These are phyloP conservation scores for Campodea augens DNA, from an alignment of 1,140 invertebrate genomes.

Conservation along the genomic window DNA sequence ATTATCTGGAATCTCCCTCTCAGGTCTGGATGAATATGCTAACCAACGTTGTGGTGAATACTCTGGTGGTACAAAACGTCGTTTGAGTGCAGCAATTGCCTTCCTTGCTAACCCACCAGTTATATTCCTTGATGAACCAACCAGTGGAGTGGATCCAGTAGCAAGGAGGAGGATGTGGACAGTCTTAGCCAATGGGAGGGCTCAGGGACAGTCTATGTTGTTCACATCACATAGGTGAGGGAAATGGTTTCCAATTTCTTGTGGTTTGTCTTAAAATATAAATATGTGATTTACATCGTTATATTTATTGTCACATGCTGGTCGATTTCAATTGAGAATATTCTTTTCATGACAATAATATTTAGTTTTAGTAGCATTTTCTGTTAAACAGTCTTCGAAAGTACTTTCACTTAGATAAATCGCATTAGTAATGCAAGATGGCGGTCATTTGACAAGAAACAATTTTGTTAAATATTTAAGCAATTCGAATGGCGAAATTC, in stretches of 20 bases:
- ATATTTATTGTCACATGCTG: not conserved
- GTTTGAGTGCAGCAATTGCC: slow-evolving; percentile 38
- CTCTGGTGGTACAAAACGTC: slow-evolving; percentile 39
- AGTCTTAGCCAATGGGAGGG: slow-evolving; percentile 16
- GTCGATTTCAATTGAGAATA: too few relatives aligned
- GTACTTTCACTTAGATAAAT: not conserved
- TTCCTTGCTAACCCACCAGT: slow-evolving; percentile 40
- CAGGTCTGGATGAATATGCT: slow-evolving; percentile 8
- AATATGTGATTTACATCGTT: not conserved
- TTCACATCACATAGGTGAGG: slow-evolving; percentile 16
- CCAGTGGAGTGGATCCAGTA: slow-evolving; percentile 25
- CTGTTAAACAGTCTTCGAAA: too few relatives aligned
- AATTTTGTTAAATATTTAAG: not conserved
- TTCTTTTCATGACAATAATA: too few relatives aligned
- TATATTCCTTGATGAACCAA: slow-evolving; percentile 33
- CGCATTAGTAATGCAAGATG: not conserved
- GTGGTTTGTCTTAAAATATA: not conserved
- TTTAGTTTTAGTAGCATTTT: too few relatives aligned
- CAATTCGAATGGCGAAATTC: not conserved
- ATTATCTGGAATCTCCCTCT: too few relatives aligned
- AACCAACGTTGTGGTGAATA: slow-evolving; percentile 15
- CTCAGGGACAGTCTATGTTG: slow-evolving; percentile 14
- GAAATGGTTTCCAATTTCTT: not conserved
- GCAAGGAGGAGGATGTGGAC: slow-evolving; percentile 24
- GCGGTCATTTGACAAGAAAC: too few relatives aligned